phyloP scores from a whole-genome alignment of 2,113 vertebrate species.

The Conger conger region DNA sequence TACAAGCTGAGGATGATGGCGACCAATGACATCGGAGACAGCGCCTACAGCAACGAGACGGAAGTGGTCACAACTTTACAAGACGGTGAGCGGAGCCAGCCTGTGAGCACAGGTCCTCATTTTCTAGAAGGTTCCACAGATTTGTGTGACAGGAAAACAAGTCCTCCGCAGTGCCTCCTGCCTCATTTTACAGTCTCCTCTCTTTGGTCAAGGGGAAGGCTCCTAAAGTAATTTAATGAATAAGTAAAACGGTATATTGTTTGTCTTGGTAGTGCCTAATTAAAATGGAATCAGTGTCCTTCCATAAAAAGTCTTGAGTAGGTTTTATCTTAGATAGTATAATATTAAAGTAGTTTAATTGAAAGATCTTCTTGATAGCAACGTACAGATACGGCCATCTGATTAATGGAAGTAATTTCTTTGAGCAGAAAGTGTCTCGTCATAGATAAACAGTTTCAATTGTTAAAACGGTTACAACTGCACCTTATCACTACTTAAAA shows the following conservation, averaged over 20 bases:
- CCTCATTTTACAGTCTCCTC: neutral
- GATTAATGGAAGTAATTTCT: too few species aligned
- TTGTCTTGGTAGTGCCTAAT: neutral
- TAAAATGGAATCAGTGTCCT: neutral
- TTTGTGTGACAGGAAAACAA: neutral
- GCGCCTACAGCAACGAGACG: constrained; percentile 81
- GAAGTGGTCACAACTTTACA: constrained; percentile 88
- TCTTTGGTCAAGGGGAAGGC: neutral
- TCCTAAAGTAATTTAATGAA: neutral
- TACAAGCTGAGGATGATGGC: constrained; percentile 91
- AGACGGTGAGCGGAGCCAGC: constrained; percentile 78
- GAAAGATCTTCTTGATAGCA: neutral
- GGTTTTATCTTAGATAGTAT: neutral
- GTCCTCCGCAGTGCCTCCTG: neutral
- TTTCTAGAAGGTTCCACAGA: constrained; percentile 30
- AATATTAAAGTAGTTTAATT: neutral
- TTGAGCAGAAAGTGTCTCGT: too few species aligned
- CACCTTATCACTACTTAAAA: neutral
- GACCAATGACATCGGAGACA: constrained; percentile 95
- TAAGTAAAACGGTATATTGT: neutral
- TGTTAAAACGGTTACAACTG: too few species aligned
- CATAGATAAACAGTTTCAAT: too few species aligned
- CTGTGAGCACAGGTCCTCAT: constrained; percentile 22
- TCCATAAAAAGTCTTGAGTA: neutral
- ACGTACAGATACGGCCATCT: too few species aligned